Percentiles rank a stretch among this genome's conserved stretches.
phyloP scores from a whole-genome alignment of 2,888 invertebrate genomes.

The Pollenia labialis region DNA sequence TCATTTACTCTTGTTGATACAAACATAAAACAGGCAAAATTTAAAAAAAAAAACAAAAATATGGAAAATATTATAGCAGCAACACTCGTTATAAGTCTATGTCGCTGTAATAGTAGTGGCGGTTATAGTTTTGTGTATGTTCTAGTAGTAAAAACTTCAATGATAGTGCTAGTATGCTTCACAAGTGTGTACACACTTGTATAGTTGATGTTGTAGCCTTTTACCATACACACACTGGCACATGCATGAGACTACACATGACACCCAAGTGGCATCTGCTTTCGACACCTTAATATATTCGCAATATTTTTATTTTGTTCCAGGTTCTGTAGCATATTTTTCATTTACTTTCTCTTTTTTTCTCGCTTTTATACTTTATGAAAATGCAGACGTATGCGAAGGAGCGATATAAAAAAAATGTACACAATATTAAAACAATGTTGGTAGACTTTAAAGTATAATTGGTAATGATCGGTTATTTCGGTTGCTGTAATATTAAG shows the following conservation, averaged over 20 bases:
- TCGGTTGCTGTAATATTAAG: not conserved
- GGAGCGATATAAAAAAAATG: not conserved
- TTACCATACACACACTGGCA: not conserved
- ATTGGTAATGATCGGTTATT: conserved; percentile 44
- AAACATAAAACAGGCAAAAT: conserved; percentile 50
- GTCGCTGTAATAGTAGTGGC: conserved; percentile 21
- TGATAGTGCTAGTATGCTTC: conserved; percentile 29
- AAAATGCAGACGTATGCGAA: conserved; percentile 28
- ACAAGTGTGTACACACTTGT: conserved; percentile 1
- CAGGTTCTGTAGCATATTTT: conserved; percentile 49
- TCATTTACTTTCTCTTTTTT: conserved; percentile 16
- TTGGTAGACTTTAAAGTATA: conserved; percentile 3
- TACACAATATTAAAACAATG: conserved; percentile 23
- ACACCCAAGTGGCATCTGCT: conserved; percentile 71
- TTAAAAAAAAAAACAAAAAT: conserved; percentile 33
- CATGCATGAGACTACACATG: conserved; percentile 10
- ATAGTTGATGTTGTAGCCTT: conserved; percentile 56
- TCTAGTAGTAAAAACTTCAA: conserved; percentile 27
- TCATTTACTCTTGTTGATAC: conserved; percentile 40
- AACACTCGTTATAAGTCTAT: conserved; percentile 17
- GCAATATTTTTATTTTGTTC: conserved; percentile 65
- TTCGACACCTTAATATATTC: conserved; percentile 72
- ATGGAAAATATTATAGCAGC: conserved; percentile 53
- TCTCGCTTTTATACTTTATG: conserved; percentile 26
- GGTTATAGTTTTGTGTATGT: conserved; percentile 20